Base-by-base conservation (phyloP, 2,113 vertebrate species). In the Colossoma macropomum region DNA sequence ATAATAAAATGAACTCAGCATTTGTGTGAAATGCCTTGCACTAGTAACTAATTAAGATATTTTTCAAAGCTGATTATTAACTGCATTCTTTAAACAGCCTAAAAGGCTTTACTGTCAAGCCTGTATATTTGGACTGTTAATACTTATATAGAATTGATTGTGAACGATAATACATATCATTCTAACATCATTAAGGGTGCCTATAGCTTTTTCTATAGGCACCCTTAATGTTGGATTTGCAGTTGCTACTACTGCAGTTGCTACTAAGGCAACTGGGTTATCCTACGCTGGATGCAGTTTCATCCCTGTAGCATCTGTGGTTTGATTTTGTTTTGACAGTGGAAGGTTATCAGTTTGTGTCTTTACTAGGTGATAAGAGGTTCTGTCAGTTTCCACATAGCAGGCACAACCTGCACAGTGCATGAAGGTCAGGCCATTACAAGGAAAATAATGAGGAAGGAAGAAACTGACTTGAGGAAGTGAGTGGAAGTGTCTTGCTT, bases 391-490 rank as follows among this genome's bases (percentile, higher is more conserved):
- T 69, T 79, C 48, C 69, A 12, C 21, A 7, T 30, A n/a, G 10
- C 34, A 45, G 32, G 10, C 34, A 45, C 28, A 11, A 65, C 38
- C 15, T 28, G 7, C 13, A 19, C 30, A 82, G 59, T 68, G 27
- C 80, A 84, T 56, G 75, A 75, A 60, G 32, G 62, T 80, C 34
- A 50, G 19, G 32, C 30, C 48, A 38, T 79, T 79, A 79, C 32
- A 38, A 23, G n/a, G 28, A 62, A 62, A 76, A 76, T 34, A 5
- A 66, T 23, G 17, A 65, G 30, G 69, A 72, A 25, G 15, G 25
- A n/a, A 75, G 70, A 72, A 23, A 69, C 13, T 38, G 62, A 21
- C n/a, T 34, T n/a, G 7, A 0, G n/a, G n/a, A n/a, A n/a, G n/a
- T n/a, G n/a, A 17, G 32, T 74, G 52, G 23, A 65, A 65, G 19